Evolutionary conservation across 2,888 invertebrate species (phyloP), one percentile per base, ranked within the genome.

Genomic region (Cataglyphis albicans): DNA sequence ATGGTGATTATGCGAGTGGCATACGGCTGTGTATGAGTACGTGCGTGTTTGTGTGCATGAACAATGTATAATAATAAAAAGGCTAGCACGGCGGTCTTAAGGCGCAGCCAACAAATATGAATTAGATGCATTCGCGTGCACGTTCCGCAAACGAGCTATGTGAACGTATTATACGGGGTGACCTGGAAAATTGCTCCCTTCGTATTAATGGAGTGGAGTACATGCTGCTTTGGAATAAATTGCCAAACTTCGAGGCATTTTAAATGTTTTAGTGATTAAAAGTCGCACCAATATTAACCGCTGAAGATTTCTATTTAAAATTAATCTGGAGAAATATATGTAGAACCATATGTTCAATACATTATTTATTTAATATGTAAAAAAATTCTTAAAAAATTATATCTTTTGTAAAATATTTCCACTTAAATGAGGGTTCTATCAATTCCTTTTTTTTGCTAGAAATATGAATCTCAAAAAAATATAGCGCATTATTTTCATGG

Each of bases 1-100:
- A 90, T 89, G 89, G 90, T 92, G 92, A 93, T 93, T 93, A 93
- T 91, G 91, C 90, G 70, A 81, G 72, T 75, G 64, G 82, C 81
- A 61, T 74, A 63, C 68, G 67, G 78, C 72, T 84, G 85, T 76
- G 85, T 85, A 78, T 61, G 65, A 70, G n/a, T n/a, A 7, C 7
- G 52, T 2, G 18, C 18, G n/a, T 84, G 76, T 81, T 48, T 80
- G 84, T 85, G 81, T 61, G 65, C 73, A 57, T 61, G 61, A 64
- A 84, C 85, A 84, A 70, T 83, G 86, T 84, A 86, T 84, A 87
- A 87, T 89, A 89, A 89, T 87, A 88, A 86, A 75, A 74, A 86
- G 82, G 35, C 73, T 59, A 67, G 32, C 70, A 63, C 57, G 80
- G 48, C 18, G 48, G 48, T 67, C 84, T 86, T 75, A 84, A 81